These are phyloP conservation scores for Xenops minutus DNA, from an alignment of 2,797 vertebrate genomes.

Conservation along the genomic window DNA sequence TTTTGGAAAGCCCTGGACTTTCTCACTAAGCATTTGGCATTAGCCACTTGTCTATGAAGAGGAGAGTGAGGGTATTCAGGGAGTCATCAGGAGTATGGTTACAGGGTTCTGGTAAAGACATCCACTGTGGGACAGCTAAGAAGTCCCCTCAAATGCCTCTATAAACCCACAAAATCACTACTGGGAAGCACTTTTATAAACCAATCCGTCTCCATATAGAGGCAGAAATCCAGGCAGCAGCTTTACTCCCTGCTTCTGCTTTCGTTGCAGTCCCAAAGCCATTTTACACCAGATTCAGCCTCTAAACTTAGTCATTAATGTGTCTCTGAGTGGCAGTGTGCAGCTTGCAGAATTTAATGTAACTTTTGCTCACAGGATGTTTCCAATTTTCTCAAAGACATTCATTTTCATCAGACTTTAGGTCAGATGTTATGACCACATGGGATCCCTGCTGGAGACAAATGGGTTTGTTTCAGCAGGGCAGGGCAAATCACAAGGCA, in stretches of 20 bases:
- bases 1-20: not conserved
- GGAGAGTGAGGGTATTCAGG: not conserved
- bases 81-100: not conserved
- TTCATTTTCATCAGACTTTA: not conserved
- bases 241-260: not conserved
- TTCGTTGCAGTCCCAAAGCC: not conserved
- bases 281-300: not conserved
- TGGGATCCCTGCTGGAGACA: accelerated
- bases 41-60: accelerated
- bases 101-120: not conserved
- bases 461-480: not conserved
- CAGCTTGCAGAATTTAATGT: not conserved
- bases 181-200: not conserved
- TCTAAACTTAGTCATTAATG: not conserved
- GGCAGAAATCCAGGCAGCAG: not conserved
- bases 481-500: not conserved
- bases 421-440: accelerated
- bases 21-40: not conserved
- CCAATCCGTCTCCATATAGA: not conserved
- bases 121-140: not conserved
- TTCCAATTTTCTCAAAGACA: not conserved
- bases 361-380: not conserved
- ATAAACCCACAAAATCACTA: not conserved
- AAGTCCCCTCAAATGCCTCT: not conserved
- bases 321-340: not conserved